These are phyloP conservation scores for Drosophila atripex DNA, from an alignment of 2,888 invertebrate species.

Conservation along the genomic window DNA sequence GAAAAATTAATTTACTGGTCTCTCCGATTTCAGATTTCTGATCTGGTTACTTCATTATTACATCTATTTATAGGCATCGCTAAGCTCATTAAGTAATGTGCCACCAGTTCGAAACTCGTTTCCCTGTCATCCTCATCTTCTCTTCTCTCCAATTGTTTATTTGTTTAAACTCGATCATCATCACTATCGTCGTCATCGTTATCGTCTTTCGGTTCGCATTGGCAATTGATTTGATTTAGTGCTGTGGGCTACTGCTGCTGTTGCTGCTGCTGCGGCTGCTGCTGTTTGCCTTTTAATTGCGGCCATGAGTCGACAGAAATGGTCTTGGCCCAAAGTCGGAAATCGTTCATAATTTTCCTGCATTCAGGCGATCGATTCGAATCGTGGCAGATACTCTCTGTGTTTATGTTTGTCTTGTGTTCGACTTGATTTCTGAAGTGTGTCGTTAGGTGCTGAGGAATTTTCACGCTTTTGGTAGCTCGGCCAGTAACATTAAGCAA, in stretches of 20 bases:
- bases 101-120: slow-evolving; percentile 60
- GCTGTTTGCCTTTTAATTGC: slow-evolving; percentile 79
- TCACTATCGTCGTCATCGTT: slow-evolving; percentile 43
- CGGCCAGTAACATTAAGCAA: slow-evolving; percentile 53
- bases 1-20: slow-evolving; percentile 78
- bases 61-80: slow-evolving; percentile 70
- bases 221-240: slow-evolving; percentile 77
- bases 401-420: slow-evolving; percentile 62
- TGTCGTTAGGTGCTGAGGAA: slow-evolving; percentile 58
- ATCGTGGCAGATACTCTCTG: slow-evolving; percentile 46
- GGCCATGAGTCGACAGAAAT: slow-evolving; percentile 58
- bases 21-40: slow-evolving; percentile 46
- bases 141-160: slow-evolving; percentile 62
- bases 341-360: slow-evolving; percentile 72
- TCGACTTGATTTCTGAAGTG: slow-evolving; percentile 76
- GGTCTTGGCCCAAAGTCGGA: slow-evolving; percentile 55
- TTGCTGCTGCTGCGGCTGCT: slow-evolving; percentile 64
- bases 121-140: slow-evolving; percentile 45
- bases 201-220: slow-evolving; percentile 59
- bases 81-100: slow-evolving; percentile 79
- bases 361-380: slow-evolving; percentile 51
- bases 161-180: slow-evolving; percentile 63
- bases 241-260: slow-evolving; percentile 61
- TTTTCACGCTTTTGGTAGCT: slow-evolving; percentile 66
- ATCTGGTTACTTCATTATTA: slow-evolving; percentile 79